Evolutionary conservation across 2,888 invertebrate species (phyloP).

Genomic region (Lottia gigantea): DNA sequence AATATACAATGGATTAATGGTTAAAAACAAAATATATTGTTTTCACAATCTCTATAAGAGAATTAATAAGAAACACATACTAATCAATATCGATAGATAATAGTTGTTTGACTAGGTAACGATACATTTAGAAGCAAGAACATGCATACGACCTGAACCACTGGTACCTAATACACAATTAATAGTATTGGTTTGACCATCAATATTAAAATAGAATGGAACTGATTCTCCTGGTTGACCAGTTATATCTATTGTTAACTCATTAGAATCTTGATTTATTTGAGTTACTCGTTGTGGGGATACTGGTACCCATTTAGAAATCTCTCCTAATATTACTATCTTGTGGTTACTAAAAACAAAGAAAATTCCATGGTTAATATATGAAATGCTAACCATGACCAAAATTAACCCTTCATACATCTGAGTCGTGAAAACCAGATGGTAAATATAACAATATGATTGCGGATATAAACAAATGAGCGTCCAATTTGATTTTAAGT

Average conservation of each 20-base stretch:
- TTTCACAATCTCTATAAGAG: too few relatives aligned
- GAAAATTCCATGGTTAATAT: too few relatives aligned
- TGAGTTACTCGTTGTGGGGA: constrained; percentile 45
- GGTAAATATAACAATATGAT: too few relatives aligned
- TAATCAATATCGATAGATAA: too few relatives aligned
- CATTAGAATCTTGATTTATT: constrained; percentile 31
- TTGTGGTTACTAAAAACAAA: constrained; percentile 11
- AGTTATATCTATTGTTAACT: constrained; percentile 35
- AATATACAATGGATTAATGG: too few relatives aligned
- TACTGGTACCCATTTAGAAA: constrained; percentile 55
- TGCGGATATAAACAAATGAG: too few relatives aligned
- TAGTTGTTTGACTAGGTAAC: not conserved
- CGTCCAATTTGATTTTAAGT: too few relatives aligned
- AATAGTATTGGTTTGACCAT: constrained; percentile 4
- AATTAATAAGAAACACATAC: too few relatives aligned
- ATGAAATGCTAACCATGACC: too few relatives aligned
- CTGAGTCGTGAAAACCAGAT: too few relatives aligned
- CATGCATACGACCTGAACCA: constrained; percentile 12
- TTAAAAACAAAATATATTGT: too few relatives aligned
- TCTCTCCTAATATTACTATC: constrained; percentile 44
- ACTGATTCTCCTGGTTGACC: constrained; percentile 45
- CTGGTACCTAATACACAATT: constrained; percentile 14
- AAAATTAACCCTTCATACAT: too few relatives aligned
- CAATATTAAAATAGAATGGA: constrained; percentile 33
- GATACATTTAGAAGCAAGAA: not conserved